Conservation (phyloP, 2,113 vertebrate species). For the Poeciliopsis occidentalis region DNA sequence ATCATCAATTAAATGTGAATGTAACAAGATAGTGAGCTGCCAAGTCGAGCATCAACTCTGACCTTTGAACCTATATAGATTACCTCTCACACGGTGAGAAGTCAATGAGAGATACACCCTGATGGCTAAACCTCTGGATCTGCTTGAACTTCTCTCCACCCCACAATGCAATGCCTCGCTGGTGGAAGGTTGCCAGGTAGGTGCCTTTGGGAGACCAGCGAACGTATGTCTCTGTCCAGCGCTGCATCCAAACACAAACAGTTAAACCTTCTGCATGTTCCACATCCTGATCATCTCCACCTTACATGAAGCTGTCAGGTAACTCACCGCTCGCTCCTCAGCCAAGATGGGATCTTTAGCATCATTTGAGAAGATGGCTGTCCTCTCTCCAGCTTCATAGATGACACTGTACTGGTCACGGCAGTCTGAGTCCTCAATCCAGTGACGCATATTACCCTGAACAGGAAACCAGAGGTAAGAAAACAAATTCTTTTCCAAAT, state of each 20-base stretch:
- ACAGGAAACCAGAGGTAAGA: not conserved
- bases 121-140: constrained; percentile 97
- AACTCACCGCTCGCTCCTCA: constrained; percentile 93
- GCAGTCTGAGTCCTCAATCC: constrained; percentile 95
- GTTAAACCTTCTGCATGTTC: not conserved
- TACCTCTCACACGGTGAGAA: constrained; percentile 99
- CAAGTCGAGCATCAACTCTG: too few relatives aligned
- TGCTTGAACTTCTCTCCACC: constrained; percentile 99
- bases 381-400: constrained; percentile 96
- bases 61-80: not conserved
- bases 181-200: constrained; percentile 96
- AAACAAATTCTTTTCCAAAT: not conserved
- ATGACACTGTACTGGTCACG: constrained; percentile 98
- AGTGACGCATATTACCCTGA: constrained; percentile 94
- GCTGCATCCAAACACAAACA: constrained; percentile 70
- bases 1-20: too few relatives aligned
- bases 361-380: constrained; percentile 93
- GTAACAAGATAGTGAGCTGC: too few relatives aligned
- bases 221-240: constrained; percentile 98
- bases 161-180: constrained; percentile 96
- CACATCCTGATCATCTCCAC: not conserved
- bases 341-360: constrained; percentile 90
- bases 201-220: constrained; percentile 98
- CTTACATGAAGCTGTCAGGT: not conserved
- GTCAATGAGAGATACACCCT: constrained; percentile 96